phyloP scores from a whole-genome alignment of 2,888 invertebrate species.

The Tortrix viridana region DNA sequence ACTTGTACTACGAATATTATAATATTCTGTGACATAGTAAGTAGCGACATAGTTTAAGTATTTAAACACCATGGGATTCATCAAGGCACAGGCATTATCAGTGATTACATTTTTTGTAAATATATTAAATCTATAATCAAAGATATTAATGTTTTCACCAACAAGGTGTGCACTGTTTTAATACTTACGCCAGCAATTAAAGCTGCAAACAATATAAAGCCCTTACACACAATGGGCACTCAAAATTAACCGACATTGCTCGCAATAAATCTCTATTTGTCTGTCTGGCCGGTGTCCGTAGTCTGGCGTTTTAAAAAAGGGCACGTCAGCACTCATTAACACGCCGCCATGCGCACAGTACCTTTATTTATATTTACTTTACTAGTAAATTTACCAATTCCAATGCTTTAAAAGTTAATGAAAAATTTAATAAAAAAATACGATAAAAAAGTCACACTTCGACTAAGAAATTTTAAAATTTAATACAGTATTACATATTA shows the following conservation, averaged over 20 bases:
- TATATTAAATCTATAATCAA: too few species aligned
- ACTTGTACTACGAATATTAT: too few species aligned
- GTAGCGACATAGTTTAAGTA: too few species aligned
- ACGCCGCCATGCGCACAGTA: slow-evolving; percentile 23
- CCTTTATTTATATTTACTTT: background rate
- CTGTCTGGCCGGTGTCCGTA: slow-evolving; percentile 43
- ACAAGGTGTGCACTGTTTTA: background rate
- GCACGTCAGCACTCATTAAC: slow-evolving; percentile 45
- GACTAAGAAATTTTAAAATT: too few species aligned
- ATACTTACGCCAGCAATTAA: background rate
- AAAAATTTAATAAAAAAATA: too few species aligned
- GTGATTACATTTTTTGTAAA: too few species aligned
- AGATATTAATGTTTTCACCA: too few species aligned
- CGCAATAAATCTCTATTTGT: slow-evolving; percentile 62
- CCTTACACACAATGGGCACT: slow-evolving; percentile 20
- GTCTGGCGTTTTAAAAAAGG: slow-evolving; percentile 46
- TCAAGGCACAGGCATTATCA: too few species aligned
- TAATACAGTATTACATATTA: too few species aligned
- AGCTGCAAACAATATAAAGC: background rate
- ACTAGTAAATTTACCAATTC: background rate
- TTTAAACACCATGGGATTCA: too few species aligned
- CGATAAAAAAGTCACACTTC: too few species aligned
- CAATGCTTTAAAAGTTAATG: background rate
- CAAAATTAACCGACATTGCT: slow-evolving; percentile 66
- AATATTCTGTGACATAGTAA: too few species aligned